A percentile compares a stretch with the other conserved stretches of the same genome.
These are phyloP conservation scores for Parapsyche elsis DNA, from an alignment of 1,140 invertebrate genomes.

Conservation along the genomic window DNA sequence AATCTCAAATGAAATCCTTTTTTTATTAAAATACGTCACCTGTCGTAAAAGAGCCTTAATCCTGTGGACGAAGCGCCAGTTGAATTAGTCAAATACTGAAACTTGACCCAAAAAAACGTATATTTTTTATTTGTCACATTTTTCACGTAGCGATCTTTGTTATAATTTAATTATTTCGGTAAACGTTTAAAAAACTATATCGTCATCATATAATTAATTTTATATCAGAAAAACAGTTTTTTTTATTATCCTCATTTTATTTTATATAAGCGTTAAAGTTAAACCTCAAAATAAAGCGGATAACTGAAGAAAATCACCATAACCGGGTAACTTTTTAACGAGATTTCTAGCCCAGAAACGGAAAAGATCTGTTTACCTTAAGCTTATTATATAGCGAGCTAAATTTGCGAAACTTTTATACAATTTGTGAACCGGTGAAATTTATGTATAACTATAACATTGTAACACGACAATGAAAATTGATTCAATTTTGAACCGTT, in stretches of 20 bases:
- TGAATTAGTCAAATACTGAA: slow-evolving; percentile 25
- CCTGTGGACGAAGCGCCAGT: slow-evolving; percentile 8
- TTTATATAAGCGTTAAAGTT: slow-evolving; percentile 17
- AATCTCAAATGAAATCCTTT: slow-evolving; percentile 47
- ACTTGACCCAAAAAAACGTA: background rate
- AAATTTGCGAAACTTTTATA: too few species aligned
- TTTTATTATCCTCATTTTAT: slow-evolving; percentile 3
- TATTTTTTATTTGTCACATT: background rate
- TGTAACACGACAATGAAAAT: too few species aligned
- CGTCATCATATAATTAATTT: too few species aligned
- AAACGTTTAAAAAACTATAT: too few species aligned
- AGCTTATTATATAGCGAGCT: slow-evolving; percentile 20
- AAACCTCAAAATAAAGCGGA: slow-evolving; percentile 26
- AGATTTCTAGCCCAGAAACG: slow-evolving; percentile 1
- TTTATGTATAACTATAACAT: too few species aligned
- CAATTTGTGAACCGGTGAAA: too few species aligned
- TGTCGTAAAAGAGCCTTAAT: slow-evolving; percentile 34
- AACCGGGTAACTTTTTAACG: slow-evolving; percentile 38
- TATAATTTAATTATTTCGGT: too few species aligned
- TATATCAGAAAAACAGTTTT: background rate
- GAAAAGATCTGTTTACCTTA: slow-evolving; percentile 22
- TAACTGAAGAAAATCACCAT: slow-evolving; percentile 21
- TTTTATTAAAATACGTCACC: slow-evolving; percentile 50
- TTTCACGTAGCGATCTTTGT: background rate
- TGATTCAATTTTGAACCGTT: too few species aligned